Evolutionary conservation across 2,113 vertebrate species (phyloP).

Genomic region (Rhegmatorhina hoffmannsi): DNA sequence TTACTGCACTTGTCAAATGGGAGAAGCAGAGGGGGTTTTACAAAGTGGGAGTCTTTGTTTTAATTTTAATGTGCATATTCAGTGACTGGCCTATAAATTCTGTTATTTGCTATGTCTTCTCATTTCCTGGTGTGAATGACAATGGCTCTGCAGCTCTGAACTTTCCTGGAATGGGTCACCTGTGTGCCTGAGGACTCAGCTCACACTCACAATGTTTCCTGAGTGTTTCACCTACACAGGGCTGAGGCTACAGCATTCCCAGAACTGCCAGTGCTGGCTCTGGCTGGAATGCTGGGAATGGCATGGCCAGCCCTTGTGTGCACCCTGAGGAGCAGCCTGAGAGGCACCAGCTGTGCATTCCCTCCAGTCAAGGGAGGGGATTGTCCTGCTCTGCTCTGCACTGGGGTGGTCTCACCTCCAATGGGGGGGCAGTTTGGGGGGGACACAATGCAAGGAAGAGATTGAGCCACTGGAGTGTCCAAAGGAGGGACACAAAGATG

Average conservation of each 20-base stretch:
- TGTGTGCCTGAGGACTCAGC: not conserved
- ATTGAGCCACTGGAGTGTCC: no score
- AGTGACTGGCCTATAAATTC: not conserved
- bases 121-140: not conserved
- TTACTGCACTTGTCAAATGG: not conserved
- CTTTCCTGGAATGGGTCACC: not conserved
- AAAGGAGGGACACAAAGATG: no score
- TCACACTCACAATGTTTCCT: not conserved
- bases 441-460: not conserved
- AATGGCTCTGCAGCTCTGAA: not conserved
- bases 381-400: not conserved
- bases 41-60: not conserved
- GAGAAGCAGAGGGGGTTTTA: not conserved
- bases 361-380: not conserved
- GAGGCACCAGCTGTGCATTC: not conserved
- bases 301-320: not conserved
- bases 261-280: not conserved
- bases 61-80: not conserved
- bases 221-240: not conserved
- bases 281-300: not conserved
- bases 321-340: rapidly evolving
- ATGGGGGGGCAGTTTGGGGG: not conserved
- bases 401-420: not conserved
- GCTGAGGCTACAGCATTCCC: not conserved
- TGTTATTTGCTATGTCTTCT: not conserved